Conservation (phyloP, 2,888 invertebrate species). For the Sabellastarte sp. region DNA sequence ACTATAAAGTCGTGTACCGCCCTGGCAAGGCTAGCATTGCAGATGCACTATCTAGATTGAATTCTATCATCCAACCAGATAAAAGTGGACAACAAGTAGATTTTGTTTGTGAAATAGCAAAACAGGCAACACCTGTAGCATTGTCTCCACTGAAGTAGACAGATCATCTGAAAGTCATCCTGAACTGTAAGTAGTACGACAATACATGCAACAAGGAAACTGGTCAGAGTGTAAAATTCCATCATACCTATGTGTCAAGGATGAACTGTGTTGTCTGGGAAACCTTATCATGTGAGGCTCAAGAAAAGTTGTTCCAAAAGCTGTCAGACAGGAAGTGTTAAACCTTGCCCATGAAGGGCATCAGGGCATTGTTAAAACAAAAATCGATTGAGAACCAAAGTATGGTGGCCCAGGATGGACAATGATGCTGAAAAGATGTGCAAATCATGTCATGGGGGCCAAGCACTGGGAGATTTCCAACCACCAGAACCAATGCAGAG, state of each 20-base stretch:
- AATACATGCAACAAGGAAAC: neutral
- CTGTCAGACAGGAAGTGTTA: neutral
- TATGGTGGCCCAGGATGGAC: conserved; percentile 7
- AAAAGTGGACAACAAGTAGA: neutral
- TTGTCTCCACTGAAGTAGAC: neutral
- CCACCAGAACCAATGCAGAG: neutral
- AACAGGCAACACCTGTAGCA: neutral
- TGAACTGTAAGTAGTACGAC: neutral
- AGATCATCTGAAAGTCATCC: neutral
- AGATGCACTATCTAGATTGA: neutral
- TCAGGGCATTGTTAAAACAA: neutral
- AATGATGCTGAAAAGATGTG: neutral
- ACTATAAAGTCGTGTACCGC: neutral
- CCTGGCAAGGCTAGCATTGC: neutral
- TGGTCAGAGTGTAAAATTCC: neutral
- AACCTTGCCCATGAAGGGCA: conserved; percentile 7
- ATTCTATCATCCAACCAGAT: neutral
- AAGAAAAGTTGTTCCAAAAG: neutral
- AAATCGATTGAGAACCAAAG: neutral
- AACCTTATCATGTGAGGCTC: neutral
- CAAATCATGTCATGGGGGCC: neutral
- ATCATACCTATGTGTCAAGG: neutral
- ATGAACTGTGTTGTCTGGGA: neutral
- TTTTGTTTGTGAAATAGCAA: neutral
- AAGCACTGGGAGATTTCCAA: neutral